Evolutionary conservation across 2,113 vertebrate species (phyloP), one percentile per base, ranked within the genome.

Genomic region (Reinhardtius hippoglossoides): DNA sequence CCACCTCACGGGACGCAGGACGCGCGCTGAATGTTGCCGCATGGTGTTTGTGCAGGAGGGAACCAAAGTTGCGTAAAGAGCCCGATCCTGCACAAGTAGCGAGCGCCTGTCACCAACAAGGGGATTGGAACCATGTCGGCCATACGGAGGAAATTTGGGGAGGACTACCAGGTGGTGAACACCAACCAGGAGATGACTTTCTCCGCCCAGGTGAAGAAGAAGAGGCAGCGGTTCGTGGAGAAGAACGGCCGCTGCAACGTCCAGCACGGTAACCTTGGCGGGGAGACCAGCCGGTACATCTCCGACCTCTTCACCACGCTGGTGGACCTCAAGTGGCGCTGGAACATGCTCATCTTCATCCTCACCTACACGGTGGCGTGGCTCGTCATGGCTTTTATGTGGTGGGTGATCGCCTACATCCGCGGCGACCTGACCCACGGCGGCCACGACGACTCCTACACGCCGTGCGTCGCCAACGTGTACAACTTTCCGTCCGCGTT

Each of bases 261-360:
- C 24, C 96, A 97, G 55, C 95, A 97, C 63, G 96, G 96, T 16
- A 97, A 96, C 92, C 94, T 97, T 78, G 96, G 95, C 0, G 95
- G 96, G 0, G 96, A 96, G 91, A 96, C 94, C 48, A 96, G 96
- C 88, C 92, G 96, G 14, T 96, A 96, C 86, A 90, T 97, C 71
- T 96, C 96, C 0, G 96, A 97, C 35, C 93, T 97, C 23, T 97
- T 97, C 92, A 97, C 96, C 84, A 97, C 96, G 1, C 85, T 97
- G 79, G 96, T 97, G 90, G 96, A 97, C 71, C 94, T 97, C n/a
- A 96, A 96, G 92, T 97, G 96, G 96, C 94, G 96, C 54, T 97
- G 96, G 96, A 97, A 97, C 90, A 90, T 97, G 20, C 94, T 97
- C 24, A 96, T 97, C 81, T 96, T 97, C 85, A 90, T 96, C 64